A percentile compares a stretch with the other conserved stretches of the same genome.
phyloP scores from a whole-genome alignment of 2,113 vertebrate genomes.

The Sturnira hondurensis region DNA sequence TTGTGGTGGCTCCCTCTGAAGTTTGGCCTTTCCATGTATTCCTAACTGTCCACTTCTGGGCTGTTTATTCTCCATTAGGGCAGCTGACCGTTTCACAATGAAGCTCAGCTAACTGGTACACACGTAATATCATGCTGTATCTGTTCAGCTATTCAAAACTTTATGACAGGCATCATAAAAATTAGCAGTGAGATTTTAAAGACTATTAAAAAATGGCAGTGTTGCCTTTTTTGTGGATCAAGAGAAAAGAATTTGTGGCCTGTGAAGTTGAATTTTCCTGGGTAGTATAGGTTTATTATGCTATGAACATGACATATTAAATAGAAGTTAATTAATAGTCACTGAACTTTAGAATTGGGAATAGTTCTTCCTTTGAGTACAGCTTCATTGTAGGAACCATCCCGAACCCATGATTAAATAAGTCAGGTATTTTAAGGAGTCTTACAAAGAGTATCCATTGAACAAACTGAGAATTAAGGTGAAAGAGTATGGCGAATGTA shows the following conservation, averaged over 20 bases:
- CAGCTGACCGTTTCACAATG: neutral
- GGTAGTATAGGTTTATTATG: neutral
- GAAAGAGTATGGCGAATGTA: neutral
- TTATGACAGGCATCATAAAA: conserved; percentile 26
- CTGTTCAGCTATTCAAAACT: neutral
- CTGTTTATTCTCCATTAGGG: neutral
- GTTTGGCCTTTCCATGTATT: neutral
- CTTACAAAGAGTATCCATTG: neutral
- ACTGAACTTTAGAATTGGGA: conserved; percentile 17
- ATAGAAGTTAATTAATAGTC: conserved; percentile 48
- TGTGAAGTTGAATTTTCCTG: neutral
- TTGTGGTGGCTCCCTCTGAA: neutral
- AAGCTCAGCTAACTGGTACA: neutral
- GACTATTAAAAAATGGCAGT: neutral
- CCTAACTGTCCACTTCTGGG: neutral
- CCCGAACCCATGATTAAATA: neutral
- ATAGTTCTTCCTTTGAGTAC: neutral
- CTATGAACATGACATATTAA: conserved; percentile 62
- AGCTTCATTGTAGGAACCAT: neutral
- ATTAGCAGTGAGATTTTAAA: conserved; percentile 57
- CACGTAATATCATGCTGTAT: neutral
- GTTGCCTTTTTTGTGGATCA: conserved; percentile 50
- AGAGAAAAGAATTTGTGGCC: conserved; percentile 61
- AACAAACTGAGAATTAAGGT: neutral
- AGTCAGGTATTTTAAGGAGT: neutral